phyloP scores from a whole-genome alignment of 2,797 vertebrate species.

The Botia almorhae region DNA sequence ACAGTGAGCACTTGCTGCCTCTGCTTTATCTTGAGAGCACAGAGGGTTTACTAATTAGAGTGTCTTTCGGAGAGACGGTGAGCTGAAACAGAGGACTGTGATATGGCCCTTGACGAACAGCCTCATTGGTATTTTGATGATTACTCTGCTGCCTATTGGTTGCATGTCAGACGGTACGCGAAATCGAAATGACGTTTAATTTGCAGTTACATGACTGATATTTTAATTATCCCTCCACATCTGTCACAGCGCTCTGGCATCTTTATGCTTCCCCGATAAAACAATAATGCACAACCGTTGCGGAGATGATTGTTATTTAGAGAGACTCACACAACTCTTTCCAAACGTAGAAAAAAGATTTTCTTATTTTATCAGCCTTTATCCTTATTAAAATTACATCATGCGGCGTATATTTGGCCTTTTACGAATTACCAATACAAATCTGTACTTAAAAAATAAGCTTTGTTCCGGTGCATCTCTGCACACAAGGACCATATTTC shows the following conservation, averaged over 20 bases:
- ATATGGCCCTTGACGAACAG: slow-evolving; percentile 54
- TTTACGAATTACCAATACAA: slow-evolving; percentile 18
- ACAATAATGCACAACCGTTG: slow-evolving; percentile 46
- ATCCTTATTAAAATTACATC: slow-evolving; percentile 27
- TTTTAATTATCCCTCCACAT: slow-evolving; percentile 66
- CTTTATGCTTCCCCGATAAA: slow-evolving; percentile 48
- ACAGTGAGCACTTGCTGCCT: slow-evolving; percentile 44
- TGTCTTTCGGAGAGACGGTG: slow-evolving; percentile 46
- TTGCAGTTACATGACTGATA: slow-evolving; percentile 64
- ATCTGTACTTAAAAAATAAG: slow-evolving; percentile 25
- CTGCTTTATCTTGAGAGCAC: slow-evolving; percentile 56
- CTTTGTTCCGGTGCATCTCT: neutral
- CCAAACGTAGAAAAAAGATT: neutral
- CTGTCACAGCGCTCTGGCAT: slow-evolving; percentile 51
- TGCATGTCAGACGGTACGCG: slow-evolving; percentile 48
- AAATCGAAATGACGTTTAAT: slow-evolving; percentile 68
- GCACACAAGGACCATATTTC: slow-evolving; percentile 17
- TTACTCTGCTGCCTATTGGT: slow-evolving; percentile 50
- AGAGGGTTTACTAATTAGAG: slow-evolving; percentile 61
- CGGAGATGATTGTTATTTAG: slow-evolving; percentile 40
- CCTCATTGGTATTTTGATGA: slow-evolving; percentile 53
- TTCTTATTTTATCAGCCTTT: neutral
- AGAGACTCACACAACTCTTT: slow-evolving; percentile 3
- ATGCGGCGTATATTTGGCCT: neutral
- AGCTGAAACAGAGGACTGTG: slow-evolving; percentile 50